phyloP scores from a whole-genome alignment of 2,888 invertebrate genomes.

The Tachina fera region DNA sequence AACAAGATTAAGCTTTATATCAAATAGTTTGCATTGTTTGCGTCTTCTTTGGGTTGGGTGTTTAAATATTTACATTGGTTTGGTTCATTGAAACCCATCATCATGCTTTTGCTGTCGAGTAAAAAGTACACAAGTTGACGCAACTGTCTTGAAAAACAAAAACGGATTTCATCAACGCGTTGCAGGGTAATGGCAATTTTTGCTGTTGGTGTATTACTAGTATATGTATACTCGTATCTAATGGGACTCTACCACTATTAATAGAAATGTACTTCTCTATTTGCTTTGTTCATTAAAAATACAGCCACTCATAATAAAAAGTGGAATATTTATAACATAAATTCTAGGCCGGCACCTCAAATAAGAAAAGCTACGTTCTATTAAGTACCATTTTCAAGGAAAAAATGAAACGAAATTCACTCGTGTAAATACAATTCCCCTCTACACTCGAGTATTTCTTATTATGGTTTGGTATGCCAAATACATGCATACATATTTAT shows the following conservation, averaged over 20 bases:
- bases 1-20: too few species aligned
- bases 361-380: constrained; percentile 10
- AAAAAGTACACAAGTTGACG: too few species aligned
- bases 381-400: constrained; percentile 35
- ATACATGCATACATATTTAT: neutral
- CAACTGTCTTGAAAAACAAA: too few species aligned
- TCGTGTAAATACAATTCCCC: neutral
- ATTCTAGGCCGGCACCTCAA: constrained; percentile 14
- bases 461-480: neutral
- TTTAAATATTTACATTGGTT: too few species aligned
- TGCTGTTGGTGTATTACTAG: neutral
- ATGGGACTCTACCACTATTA: neutral
- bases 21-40: too few species aligned
- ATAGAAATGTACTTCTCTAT: constrained; percentile 15
- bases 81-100: too few species aligned
- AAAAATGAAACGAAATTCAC: constrained; percentile 20
- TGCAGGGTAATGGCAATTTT: neutral
- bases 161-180: too few species aligned
- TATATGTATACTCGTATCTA: too few species aligned
- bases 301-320: constrained; percentile 17
- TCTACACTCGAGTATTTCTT: neutral
- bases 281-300: constrained; percentile 23
- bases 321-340: constrained; percentile 25
- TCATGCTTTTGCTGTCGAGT: too few species aligned
- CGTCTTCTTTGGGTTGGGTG: too few species aligned